These are phyloP conservation scores for Picus viridis DNA, from an alignment of 2,797 vertebrate genomes.

Conservation along the genomic window DNA sequence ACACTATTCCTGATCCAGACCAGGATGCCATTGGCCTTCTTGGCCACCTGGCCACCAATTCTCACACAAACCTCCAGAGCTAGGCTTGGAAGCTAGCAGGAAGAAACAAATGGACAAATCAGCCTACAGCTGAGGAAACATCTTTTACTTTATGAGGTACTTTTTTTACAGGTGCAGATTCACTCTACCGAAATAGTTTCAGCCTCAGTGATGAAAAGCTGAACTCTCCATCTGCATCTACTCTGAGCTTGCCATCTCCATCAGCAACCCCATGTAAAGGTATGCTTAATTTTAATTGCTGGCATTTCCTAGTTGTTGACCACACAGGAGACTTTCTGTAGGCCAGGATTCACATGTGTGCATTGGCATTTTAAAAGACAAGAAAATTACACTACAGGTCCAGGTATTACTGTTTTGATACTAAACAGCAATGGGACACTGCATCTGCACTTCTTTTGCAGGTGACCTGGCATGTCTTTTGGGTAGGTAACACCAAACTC, in stretches of 20 bases:
- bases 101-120: no score
- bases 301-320: neutral
- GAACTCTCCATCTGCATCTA: conserved; percentile 86
- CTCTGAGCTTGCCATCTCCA: conserved; percentile 79
- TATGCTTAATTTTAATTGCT: conserved; percentile 47
- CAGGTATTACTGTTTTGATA: neutral
- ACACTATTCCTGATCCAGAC: no score
- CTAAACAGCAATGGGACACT: neutral
- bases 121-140: no score
- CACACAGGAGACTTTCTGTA: neutral
- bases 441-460: neutral
- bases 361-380: no score
- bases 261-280: conserved; percentile 86
- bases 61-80: no score
- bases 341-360: neutral
- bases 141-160: neutral
- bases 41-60: no score
- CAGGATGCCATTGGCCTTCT: no score
- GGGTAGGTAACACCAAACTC: neutral
- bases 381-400: neutral
- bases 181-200: conserved; percentile 91
- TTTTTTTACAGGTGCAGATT: conserved; percentile 87
- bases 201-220: conserved; percentile 95
- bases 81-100: no score
- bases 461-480: neutral